Percentiles rank a stretch among this genome's conserved stretches.
Conservation (phyloP, 2,888 invertebrate genomes). For the Doris montereyensis region DNA sequence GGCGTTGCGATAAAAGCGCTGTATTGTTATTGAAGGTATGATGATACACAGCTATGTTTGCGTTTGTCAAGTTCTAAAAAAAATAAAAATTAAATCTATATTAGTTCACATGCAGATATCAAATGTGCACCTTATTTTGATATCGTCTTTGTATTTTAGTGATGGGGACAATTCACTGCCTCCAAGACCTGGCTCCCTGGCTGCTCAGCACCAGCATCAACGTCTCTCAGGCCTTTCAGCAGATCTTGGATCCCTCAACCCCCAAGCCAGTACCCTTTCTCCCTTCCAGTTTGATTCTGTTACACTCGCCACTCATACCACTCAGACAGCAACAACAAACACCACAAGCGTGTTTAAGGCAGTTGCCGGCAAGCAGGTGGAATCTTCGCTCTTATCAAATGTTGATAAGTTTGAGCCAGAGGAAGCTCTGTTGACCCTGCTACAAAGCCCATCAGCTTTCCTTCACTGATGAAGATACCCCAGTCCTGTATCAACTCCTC, state of each 20-base stretch:
- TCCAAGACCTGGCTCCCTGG: constrained; percentile 60
- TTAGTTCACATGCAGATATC: no score
- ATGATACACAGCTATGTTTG: no score
- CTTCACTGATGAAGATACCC: constrained; percentile 35
- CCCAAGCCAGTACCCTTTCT: constrained; percentile 50
- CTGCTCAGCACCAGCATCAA: constrained; percentile 44
- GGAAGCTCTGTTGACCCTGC: constrained; percentile 41
- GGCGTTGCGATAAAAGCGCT: no score
- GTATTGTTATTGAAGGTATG: no score
- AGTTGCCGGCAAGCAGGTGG: constrained; percentile 45
- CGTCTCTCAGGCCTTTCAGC: constrained; percentile 51
- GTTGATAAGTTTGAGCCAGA: constrained; percentile 20
- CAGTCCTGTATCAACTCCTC: constrained; percentile 40
- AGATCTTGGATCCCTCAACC: constrained; percentile 65
- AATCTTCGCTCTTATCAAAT: background rate
- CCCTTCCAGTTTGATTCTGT: constrained; percentile 56
- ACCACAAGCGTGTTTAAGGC: constrained; percentile 60
- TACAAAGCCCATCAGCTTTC: constrained; percentile 33
- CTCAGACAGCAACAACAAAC: constrained; percentile 41
- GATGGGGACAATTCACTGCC: constrained; percentile 69
- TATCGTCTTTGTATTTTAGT: background rate
- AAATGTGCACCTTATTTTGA: background rate
- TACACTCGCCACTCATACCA: constrained; percentile 45
- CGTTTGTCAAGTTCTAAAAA: no score
- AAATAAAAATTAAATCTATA: no score